These are phyloP conservation scores for Epirrhoe tristata DNA, from an alignment of 2,888 invertebrate species.

Conservation along the genomic window DNA sequence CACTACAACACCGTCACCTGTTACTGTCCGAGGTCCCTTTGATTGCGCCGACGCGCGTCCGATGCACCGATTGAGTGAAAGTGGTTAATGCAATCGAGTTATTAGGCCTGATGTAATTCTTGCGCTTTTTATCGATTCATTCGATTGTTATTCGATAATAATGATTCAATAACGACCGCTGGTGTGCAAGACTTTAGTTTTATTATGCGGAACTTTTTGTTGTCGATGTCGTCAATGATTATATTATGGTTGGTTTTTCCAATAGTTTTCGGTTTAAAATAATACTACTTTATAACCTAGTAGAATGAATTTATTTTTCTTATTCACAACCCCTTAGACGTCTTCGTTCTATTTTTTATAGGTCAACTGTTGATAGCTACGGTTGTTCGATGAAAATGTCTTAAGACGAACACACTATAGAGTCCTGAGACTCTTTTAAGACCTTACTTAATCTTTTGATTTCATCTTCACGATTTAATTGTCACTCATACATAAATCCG, in stretches of 20 bases:
- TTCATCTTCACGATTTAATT: too few relatives aligned
- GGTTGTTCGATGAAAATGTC: too few relatives aligned
- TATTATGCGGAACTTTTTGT: slow-evolving; percentile 30
- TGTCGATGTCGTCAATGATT: background rate
- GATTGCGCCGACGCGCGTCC: slow-evolving; percentile 51
- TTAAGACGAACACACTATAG: too few relatives aligned
- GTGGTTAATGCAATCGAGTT: slow-evolving; percentile 77
- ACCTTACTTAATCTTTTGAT: too few relatives aligned
- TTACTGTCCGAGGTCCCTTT: slow-evolving; percentile 30
- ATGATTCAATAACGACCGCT: slow-evolving; percentile 51
- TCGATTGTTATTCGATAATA: slow-evolving; percentile 57
- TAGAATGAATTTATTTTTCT: background rate
- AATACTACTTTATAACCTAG: background rate
- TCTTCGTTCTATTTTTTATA: too few relatives aligned
- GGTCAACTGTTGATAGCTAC: too few relatives aligned
- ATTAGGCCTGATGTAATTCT: slow-evolving; percentile 77
- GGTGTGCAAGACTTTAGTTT: slow-evolving; percentile 27
- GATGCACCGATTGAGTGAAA: slow-evolving; percentile 71
- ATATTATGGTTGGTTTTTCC: background rate
- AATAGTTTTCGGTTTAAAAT: background rate
- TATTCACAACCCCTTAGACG: too few relatives aligned
- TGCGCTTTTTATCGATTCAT: slow-evolving; percentile 68
- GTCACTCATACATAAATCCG: too few relatives aligned
- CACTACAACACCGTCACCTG: slow-evolving; percentile 8
- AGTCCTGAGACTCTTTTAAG: too few relatives aligned